phyloP scores from a whole-genome alignment of 35 echinoderm and acorn worm species.

The Nesometra sesokonis region DNA sequence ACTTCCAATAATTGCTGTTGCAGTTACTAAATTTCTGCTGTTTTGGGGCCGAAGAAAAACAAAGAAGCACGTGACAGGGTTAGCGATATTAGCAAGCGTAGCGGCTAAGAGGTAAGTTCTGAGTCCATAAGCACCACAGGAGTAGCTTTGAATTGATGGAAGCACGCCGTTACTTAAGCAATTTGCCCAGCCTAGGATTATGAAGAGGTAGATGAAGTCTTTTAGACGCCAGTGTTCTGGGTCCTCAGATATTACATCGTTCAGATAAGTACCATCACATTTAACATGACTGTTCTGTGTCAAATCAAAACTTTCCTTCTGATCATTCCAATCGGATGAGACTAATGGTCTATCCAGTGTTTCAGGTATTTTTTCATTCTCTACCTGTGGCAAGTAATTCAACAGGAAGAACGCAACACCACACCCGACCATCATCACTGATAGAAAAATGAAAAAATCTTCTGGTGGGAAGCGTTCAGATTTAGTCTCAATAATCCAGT shows the following conservation, averaged over 20 bases:
- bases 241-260: no score
- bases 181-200: slow-evolving; percentile 51
- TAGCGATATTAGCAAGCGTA: slow-evolving; percentile 68
- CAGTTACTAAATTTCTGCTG: slow-evolving; percentile 35
- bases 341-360: not conserved
- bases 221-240: no score
- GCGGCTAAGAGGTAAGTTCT: slow-evolving; percentile 77
- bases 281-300: not conserved
- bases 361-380: slow-evolving; percentile 23
- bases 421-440: slow-evolving; percentile 60
- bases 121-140: slow-evolving; percentile 58
- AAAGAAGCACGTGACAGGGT: slow-evolving; percentile 66
- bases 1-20: slow-evolving; percentile 36
- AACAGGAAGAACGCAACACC: slow-evolving; percentile 49
- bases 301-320: not conserved
- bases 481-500: slow-evolving; percentile 30
- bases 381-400: slow-evolving; percentile 67
- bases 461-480: slow-evolving; percentile 67
- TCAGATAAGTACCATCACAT: not conserved
- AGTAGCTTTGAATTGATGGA: slow-evolving; percentile 94
- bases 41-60: slow-evolving; percentile 62
- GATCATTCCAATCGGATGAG: not conserved
- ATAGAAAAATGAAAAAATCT: slow-evolving; percentile 82
- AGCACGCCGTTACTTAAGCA: slow-evolving; percentile 86
- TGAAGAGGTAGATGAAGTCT: slow-evolving; percentile 45